Conservation (phyloP, 2,888 invertebrate genomes). For the Arrhopalites spinosus region DNA sequence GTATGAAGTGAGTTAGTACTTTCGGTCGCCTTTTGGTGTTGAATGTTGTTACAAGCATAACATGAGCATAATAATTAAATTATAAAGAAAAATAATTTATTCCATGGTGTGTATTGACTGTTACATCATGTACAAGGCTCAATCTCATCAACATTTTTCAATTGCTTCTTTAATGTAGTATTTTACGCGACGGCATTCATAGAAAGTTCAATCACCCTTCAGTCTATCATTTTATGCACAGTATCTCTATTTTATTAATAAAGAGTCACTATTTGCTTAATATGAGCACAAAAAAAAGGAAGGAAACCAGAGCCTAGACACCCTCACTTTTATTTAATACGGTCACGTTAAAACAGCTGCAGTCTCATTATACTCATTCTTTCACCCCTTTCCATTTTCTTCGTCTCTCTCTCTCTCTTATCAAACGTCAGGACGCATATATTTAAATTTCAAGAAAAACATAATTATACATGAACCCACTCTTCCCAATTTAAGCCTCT, state of each 20-base stretch:
- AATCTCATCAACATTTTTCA: slow-evolving; percentile 1
- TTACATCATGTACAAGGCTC: background rate
- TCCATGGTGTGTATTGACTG: no score
- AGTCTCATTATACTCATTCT: background rate
- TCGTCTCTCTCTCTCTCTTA: background rate
- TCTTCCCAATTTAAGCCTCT: background rate
- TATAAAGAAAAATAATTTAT: background rate
- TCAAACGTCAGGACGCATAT: background rate
- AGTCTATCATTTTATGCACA: background rate
- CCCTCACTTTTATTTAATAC: slow-evolving; percentile 28
- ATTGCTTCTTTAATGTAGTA: background rate
- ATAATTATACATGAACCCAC: background rate
- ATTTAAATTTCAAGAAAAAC: background rate
- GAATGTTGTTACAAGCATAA: background rate
- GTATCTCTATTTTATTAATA: background rate
- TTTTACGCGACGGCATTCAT: background rate
- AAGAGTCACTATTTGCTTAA: background rate
- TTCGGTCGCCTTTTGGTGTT: slow-evolving; percentile 16
- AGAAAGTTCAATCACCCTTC: slow-evolving; percentile 35
- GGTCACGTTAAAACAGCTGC: slow-evolving; percentile 25
- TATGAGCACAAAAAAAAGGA: background rate
- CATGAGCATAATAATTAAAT: background rate
- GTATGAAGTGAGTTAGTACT: slow-evolving; percentile 17
- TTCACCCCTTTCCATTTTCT: no score
- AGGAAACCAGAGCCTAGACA: slow-evolving; percentile 35